Percentiles rank a stretch among this genome's conserved stretches.
Conservation (phyloP, 92 coral and sea anemone genomes). For the Zoanthus sansibaricus region DNA sequence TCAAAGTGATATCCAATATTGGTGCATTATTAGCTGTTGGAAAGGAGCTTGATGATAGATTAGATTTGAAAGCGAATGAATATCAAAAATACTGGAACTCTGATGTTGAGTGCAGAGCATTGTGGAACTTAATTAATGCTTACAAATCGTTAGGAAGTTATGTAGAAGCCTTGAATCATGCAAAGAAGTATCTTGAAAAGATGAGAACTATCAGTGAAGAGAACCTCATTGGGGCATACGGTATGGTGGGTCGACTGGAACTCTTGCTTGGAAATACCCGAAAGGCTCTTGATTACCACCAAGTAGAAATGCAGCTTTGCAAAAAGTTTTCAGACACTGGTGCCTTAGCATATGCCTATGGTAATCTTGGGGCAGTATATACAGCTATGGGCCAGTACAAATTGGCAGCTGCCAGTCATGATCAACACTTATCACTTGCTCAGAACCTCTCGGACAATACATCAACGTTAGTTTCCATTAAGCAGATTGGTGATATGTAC, state of each 20-base stretch:
- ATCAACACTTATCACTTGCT: constrained; percentile 80
- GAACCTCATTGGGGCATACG: constrained; percentile 65
- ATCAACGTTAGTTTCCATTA: constrained; percentile 71
- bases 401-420: constrained; percentile 74
- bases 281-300: constrained; percentile 75
- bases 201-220: constrained; percentile 67
- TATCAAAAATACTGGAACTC: constrained; percentile 69
- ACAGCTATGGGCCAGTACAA: constrained; percentile 76
- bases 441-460: constrained; percentile 72
- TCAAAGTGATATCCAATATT: constrained; percentile 80
- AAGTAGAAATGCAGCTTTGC: constrained; percentile 72
- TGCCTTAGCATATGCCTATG: constrained; percentile 80
- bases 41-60: constrained; percentile 65
- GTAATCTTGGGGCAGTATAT: constrained; percentile 78
- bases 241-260: constrained; percentile 78
- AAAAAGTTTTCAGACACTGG: constrained; percentile 69
- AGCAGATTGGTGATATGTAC: constrained; percentile 79
- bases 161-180: constrained; percentile 70
- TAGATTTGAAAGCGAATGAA: constrained; percentile 1
- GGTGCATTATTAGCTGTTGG: constrained; percentile 83
- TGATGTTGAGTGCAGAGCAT: constrained; percentile 76
- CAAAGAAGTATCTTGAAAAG: constrained; percentile 72
- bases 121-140: constrained; percentile 83
- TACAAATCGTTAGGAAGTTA: constrained; percentile 81
- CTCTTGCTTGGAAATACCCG: constrained; percentile 72